Evolutionary conservation across 2,113 vertebrate genomes (phyloP), one percentile per base, ranked within the genome.

Genomic region (Ancistrus triradiatus): DNA sequence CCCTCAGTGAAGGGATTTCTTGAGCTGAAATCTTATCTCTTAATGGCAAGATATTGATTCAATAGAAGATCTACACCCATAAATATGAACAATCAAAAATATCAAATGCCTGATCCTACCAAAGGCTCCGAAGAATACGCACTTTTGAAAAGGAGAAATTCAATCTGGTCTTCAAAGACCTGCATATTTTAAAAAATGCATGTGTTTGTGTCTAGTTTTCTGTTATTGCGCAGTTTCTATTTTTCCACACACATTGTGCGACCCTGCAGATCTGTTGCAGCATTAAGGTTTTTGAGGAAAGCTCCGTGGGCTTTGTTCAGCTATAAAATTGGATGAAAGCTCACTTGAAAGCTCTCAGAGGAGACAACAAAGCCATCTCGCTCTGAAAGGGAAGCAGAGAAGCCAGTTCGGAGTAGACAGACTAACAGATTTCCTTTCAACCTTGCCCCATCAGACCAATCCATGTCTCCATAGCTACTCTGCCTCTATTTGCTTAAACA

Each of bases 251-350:
- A 64, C 44, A 64, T 57, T 70, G 62, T 58, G 60, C 33, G 68
- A 38, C 68, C 56, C 46, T 58, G 44, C 60, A 40, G 59, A 63
- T 66, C 59, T 72, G 70, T 63, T 19, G 46, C 58, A 19, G 58
- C 64, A 62, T 72, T 66, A 59, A 49, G 40, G 67, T 66, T 66
- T 58, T 52, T 52, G 40, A 73, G 62, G 46, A 75, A 73, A 74
- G 64, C 59, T 66, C 44, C 43, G 33, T 11, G 38, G 48, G 59
- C 63, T 77, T 77, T 69, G 57, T 53, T 68, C 51, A 15, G 42
- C 64, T 72, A 56, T 71, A 66, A 71, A 71, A 72, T 63, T 46
- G 72, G 61, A 77, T 69, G 61, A 66, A 68, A 72, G 68, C 71
- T 69, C 19, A 17, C 28, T 37, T 58, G 52, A 52, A 64, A 64